phyloP scores from a whole-genome alignment of 2,888 invertebrate species.

The Andrena trimmerana region DNA sequence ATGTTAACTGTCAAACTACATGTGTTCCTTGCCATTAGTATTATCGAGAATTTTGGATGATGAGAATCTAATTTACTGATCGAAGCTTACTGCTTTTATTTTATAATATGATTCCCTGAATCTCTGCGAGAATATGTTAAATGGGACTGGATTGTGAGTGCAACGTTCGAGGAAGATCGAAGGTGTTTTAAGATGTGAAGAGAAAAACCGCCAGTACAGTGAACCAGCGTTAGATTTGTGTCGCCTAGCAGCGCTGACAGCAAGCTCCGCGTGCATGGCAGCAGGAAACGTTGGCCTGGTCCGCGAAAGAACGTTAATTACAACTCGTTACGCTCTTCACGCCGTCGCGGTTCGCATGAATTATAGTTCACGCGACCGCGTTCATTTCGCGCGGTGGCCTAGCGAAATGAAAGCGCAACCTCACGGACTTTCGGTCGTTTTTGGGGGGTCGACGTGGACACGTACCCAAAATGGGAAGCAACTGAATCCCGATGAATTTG shows the following conservation, averaged over 20 bases:
- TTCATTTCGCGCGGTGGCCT: constrained; percentile 42
- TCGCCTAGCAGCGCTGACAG: not conserved
- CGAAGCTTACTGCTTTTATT: too few species aligned
- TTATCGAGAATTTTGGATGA: too few species aligned
- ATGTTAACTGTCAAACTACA: too few species aligned
- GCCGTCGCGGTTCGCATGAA: constrained; percentile 47
- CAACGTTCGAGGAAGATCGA: too few species aligned
- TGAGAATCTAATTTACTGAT: too few species aligned
- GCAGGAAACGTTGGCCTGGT: constrained; percentile 40
- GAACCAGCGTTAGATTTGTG: not conserved
- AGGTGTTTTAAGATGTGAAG: too few species aligned
- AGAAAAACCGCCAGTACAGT: not conserved
- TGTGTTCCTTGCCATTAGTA: too few species aligned
- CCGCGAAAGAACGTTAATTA: constrained; percentile 62
- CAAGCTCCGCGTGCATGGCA: constrained; percentile 8
- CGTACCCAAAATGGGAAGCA: constrained; percentile 2
- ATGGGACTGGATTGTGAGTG: too few species aligned
- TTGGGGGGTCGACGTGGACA: constrained; percentile 12
- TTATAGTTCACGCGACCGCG: constrained; percentile 53
- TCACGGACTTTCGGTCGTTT: constrained; percentile 12
- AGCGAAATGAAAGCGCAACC: constrained; percentile 25
- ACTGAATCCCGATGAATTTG: not conserved
- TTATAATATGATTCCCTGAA: too few species aligned
- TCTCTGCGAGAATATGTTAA: too few species aligned
- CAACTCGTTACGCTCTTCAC: constrained; percentile 61